A percentile compares a stretch with the other conserved stretches of the same genome.
phyloP scores from a whole-genome alignment of 2,797 vertebrate species.

The Hylomyscus alleni region DNA sequence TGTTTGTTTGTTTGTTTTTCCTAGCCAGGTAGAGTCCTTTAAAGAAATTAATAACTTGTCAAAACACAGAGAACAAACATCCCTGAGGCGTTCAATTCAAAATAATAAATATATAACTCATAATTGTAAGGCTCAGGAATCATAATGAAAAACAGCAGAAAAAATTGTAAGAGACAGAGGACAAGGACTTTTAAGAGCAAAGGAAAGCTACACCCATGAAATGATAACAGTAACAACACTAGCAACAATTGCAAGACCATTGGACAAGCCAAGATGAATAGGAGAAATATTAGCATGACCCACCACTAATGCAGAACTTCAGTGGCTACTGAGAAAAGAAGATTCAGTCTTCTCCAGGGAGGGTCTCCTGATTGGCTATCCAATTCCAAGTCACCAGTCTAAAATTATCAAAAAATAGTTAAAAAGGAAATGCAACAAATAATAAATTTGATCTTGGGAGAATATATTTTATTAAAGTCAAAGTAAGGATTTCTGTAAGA shows the following conservation, averaged over 20 bases:
- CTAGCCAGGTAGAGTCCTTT: too few species aligned
- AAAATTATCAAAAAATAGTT: background rate
- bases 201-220: background rate
- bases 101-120: too few species aligned
- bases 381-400: background rate
- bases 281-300: too few species aligned
- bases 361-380: background rate
- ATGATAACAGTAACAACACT: background rate
- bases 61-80: background rate
- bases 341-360: background rate
- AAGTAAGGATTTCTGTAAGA: background rate
- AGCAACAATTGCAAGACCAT: background rate
- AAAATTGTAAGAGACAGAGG: too few species aligned
- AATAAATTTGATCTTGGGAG: background rate
- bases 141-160: too few species aligned
- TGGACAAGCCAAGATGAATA: background rate
- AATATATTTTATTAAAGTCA: slow-evolving; percentile 15
- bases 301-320: background rate
- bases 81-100: background rate
- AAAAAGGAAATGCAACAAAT: background rate
- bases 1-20: background rate
- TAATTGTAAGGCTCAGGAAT: background rate
- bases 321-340: too few species aligned
- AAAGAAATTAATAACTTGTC: background rate
- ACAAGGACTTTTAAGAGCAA: background rate